phyloP scores from a whole-genome alignment of 2,113 vertebrate species.

The Holacanthus passer region DNA sequence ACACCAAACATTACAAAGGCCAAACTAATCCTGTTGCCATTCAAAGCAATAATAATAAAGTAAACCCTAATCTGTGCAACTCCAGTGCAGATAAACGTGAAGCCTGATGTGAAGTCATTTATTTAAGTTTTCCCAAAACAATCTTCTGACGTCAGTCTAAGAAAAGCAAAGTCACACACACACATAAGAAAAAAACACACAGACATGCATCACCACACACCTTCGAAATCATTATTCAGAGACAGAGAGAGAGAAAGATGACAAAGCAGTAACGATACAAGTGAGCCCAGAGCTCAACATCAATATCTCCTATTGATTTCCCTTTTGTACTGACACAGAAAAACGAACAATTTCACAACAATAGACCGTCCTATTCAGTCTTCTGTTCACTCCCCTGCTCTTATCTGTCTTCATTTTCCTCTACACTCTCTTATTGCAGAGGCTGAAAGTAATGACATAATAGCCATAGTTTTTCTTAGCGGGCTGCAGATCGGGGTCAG shows the following conservation, averaged over 20 bases:
- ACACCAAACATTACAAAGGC: neutral
- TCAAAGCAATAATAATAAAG: neutral
- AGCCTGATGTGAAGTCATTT: neutral
- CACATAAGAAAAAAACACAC: neutral
- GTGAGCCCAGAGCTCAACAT: conserved; percentile 65
- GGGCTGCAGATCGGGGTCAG: conserved; percentile 30
- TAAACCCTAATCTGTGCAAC: neutral
- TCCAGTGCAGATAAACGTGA: neutral
- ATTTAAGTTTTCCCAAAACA: neutral
- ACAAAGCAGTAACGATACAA: conserved; percentile 63
- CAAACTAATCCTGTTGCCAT: neutral
- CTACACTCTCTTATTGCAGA: conserved; percentile 53
- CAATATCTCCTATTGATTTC: conserved; percentile 74
- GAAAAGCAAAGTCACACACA: neutral
- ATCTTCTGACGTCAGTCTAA: neutral
- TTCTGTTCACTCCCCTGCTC: conserved; percentile 26
- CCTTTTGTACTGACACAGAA: conserved; percentile 65
- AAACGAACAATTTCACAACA: conserved; percentile 69
- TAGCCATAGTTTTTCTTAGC: conserved; percentile 41
- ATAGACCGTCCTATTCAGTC: conserved; percentile 51
- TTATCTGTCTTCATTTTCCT: conserved; percentile 64
- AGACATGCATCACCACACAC: conserved; percentile 10
- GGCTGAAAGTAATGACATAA: conserved; percentile 61
- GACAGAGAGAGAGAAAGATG: conserved; percentile 31
- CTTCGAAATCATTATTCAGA: conserved; percentile 26